These are phyloP conservation scores for Lytechinus pictus DNA, from an alignment of 35 echinoderm and acorn worm genomes.

Conservation along the genomic window DNA sequence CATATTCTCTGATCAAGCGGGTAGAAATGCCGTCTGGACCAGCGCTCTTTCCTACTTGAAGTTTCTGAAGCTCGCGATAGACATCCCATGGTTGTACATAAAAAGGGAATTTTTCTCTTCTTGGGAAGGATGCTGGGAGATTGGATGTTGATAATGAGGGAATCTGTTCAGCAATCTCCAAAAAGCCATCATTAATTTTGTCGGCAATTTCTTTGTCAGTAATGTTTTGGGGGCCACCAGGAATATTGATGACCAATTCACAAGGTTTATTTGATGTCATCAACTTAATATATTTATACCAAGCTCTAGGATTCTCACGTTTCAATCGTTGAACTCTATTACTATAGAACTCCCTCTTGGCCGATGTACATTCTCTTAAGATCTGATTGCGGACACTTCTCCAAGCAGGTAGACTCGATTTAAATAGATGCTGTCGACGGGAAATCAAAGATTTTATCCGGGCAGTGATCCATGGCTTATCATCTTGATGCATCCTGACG, in stretches of 20 bases:
- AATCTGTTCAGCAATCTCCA: neutral
- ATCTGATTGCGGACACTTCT: neutral
- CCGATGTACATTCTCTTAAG: neutral
- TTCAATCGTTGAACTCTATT: neutral
- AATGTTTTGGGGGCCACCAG: no score
- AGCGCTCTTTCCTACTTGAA: neutral
- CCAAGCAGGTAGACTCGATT: neutral
- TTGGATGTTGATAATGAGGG: neutral
- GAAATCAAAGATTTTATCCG: constrained; percentile 30
- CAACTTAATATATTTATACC: constrained; percentile 16
- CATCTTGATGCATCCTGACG: neutral
- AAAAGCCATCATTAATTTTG: neutral
- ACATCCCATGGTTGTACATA: neutral
- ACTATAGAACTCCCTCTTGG: neutral
- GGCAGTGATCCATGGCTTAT: constrained; percentile 50
- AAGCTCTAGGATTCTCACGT: neutral
- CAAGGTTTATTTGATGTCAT: neutral
- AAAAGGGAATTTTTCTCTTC: neutral
- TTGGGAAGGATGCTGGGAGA: neutral
- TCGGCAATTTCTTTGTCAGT: neutral
- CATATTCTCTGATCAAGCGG: neutral
- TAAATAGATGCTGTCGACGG: constrained; percentile 27
- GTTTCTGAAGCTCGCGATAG: neutral
- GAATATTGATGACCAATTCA: neutral
- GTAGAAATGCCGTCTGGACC: neutral